These are phyloP conservation scores for Micoletzkya japonica DNA, from an alignment of 2,888 invertebrate genomes.

Conservation along the genomic window DNA sequence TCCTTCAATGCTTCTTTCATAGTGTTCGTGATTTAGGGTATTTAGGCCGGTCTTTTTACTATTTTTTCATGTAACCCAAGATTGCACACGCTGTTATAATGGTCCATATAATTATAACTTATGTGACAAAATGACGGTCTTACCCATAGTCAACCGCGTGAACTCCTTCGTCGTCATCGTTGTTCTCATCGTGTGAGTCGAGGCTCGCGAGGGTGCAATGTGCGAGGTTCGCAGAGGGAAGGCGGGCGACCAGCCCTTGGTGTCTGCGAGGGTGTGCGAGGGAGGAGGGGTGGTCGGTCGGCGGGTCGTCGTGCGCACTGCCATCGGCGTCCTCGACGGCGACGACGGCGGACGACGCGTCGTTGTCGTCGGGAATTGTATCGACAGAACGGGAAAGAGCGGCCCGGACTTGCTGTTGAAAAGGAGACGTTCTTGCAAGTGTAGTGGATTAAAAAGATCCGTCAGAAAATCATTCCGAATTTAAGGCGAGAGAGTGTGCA, in stretches of 20 bases:
- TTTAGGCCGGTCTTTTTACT: too few relatives aligned
- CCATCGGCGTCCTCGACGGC: too few relatives aligned
- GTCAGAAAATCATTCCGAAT: too few relatives aligned
- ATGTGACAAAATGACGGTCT: too few relatives aligned
- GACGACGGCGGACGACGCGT: neutral
- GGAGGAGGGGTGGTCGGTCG: neutral
- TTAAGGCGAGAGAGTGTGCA: too few relatives aligned
- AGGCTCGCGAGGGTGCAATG: neutral
- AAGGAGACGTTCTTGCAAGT: neutral
- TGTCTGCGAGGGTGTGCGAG: neutral
- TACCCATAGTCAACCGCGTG: too few relatives aligned
- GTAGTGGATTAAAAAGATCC: too few relatives aligned
- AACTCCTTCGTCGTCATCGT: neutral
- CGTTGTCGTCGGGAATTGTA: neutral
- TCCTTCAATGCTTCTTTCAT: too few relatives aligned
- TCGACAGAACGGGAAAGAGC: constrained; percentile 20
- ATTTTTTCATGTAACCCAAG: too few relatives aligned
- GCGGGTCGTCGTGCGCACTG: neutral
- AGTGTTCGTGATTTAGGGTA: too few relatives aligned
- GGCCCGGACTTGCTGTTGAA: constrained; percentile 15
- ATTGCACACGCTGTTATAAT: too few relatives aligned
- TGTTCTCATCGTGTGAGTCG: neutral
- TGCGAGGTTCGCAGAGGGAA: neutral
- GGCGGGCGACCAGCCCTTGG: neutral
- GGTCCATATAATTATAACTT: too few relatives aligned